Conservation (phyloP, 2,797 vertebrate genomes). For the Ptychobarbus kaznakovi region DNA sequence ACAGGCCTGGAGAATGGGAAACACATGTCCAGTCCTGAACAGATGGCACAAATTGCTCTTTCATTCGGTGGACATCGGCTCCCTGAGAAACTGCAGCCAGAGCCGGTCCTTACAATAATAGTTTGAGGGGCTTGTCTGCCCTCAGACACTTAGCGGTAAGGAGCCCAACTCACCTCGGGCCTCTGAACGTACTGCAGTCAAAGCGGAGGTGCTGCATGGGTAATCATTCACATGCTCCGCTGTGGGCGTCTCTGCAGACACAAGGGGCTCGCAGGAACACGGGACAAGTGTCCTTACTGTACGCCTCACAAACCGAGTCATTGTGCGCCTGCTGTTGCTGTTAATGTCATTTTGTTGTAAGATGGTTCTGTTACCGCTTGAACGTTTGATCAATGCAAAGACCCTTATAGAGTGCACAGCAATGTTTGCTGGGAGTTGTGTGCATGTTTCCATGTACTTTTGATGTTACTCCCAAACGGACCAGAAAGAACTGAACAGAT, state of each 20-base stretch:
- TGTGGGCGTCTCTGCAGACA: constrained; percentile 43
- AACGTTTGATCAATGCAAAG: constrained; percentile 9
- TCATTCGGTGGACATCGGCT: constrained; percentile 60
- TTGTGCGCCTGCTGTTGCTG: constrained; percentile 41
- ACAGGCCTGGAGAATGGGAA: constrained; percentile 76
- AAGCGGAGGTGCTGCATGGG: constrained; percentile 36
- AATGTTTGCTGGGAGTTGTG: neutral
- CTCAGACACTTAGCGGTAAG: constrained; percentile 56
- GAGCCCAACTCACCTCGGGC: constrained; percentile 52
- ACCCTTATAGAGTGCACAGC: neutral
- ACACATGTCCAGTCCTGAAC: constrained; percentile 76
- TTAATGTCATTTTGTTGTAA: constrained; percentile 25
- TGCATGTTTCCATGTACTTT: neutral
- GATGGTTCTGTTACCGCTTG: constrained; percentile 7
- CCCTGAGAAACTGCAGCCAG: constrained; percentile 60
- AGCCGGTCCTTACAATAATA: constrained; percentile 65
- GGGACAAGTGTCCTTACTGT: constrained; percentile 48
- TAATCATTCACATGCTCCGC: constrained; percentile 53
- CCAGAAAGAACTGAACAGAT: neutral
- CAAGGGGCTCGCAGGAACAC: constrained; percentile 25
- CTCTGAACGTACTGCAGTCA: constrained; percentile 42
- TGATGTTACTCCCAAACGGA: neutral
- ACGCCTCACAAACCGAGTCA: constrained; percentile 43
- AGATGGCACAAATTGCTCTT: constrained; percentile 65
- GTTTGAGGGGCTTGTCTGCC: constrained; percentile 58